Conservation (phyloP, 2,113 vertebrate genomes). For the Pterocles gutturalis region DNA sequence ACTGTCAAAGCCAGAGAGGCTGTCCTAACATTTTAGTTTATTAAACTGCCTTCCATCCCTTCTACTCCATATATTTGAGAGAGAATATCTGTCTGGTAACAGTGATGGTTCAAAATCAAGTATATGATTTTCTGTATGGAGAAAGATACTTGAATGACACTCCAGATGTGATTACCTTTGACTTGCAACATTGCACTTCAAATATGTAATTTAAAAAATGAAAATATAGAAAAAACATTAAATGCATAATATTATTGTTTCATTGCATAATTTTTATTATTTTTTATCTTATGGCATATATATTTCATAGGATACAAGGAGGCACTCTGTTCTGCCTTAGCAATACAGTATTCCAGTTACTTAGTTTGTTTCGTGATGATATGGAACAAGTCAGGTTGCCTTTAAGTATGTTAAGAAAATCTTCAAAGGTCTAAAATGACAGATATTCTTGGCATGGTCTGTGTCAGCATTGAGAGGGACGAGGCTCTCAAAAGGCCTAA, state of each 20-base stretch:
- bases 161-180: background rate
- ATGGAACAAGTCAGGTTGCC: background rate
- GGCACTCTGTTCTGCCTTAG: background rate
- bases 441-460: background rate
- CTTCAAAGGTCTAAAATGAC: background rate
- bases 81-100: conserved; percentile 37
- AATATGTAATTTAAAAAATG: background rate
- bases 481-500: background rate
- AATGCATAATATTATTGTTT: background rate
- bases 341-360: background rate
- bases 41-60: conserved; percentile 17
- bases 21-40: background rate
- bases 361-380: background rate
- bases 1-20: conserved; percentile 8
- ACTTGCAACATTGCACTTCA: background rate
- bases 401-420: background rate
- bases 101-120: background rate
- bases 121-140: background rate
- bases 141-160: background rate
- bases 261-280: background rate
- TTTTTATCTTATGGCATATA: background rate
- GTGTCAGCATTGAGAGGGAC: background rate
- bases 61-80: conserved; percentile 12
- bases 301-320: background rate
- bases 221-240: background rate